Conservation (phyloP, 2,888 invertebrate species). For the Gortyna flavago region DNA sequence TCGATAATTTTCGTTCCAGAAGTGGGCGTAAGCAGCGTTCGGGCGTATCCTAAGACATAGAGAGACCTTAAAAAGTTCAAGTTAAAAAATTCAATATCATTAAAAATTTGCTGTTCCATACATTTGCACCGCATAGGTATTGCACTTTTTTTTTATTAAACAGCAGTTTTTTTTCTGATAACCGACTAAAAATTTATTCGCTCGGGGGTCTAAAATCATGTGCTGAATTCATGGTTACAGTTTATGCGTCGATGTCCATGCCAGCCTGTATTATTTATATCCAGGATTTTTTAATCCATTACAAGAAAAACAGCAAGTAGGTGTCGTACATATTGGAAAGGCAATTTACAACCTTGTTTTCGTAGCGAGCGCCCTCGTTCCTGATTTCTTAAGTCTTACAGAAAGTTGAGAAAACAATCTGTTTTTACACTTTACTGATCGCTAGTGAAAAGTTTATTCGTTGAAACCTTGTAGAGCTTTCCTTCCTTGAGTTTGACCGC, state of each 20-base stretch:
- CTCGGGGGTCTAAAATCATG: too few relatives aligned
- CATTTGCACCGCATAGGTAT: not conserved
- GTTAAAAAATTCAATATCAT: too few relatives aligned
- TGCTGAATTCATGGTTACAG: too few relatives aligned
- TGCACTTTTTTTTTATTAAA: too few relatives aligned
- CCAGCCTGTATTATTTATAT: not conserved
- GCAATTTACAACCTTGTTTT: slow-evolving; percentile 17
- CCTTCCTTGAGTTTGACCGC: not conserved
- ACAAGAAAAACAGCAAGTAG: not conserved
- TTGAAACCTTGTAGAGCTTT: not conserved
- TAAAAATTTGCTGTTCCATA: not conserved
- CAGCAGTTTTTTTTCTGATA: too few relatives aligned
- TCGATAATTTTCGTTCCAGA: not conserved
- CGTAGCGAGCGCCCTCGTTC: not conserved
- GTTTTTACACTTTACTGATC: not conserved
- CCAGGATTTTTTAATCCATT: not conserved
- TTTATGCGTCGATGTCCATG: too few relatives aligned
- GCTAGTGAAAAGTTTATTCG: not conserved
- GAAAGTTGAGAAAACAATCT: not conserved
- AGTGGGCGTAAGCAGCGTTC: not conserved
- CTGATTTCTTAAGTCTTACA: not conserved
- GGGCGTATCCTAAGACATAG: not conserved
- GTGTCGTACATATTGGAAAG: not conserved
- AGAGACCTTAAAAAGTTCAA: not conserved
- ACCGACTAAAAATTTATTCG: too few relatives aligned